Percentiles rank a stretch among this genome's conserved stretches.
phyloP scores from a whole-genome alignment of 2,797 vertebrate species.

The Tiaroga cobitis region DNA sequence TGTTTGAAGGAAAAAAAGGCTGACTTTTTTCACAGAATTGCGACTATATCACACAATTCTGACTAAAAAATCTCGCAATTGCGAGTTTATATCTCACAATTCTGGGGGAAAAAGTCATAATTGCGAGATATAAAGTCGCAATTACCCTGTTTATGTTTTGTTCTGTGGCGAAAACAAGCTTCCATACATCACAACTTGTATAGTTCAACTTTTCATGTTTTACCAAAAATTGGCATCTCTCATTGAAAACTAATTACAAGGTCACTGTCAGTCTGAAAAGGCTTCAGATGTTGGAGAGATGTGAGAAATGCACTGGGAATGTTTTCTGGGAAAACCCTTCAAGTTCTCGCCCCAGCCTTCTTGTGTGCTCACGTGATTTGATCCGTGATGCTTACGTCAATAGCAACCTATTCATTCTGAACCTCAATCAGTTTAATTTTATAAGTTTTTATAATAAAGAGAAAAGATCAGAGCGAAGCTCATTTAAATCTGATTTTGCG shows the following conservation, averaged over 20 bases:
- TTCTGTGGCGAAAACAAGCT: too few relatives aligned
- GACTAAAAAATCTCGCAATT: too few relatives aligned
- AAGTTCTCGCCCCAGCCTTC: background rate
- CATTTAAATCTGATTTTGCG: constrained; percentile 29
- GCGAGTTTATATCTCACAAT: too few relatives aligned
- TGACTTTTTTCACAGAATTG: too few relatives aligned
- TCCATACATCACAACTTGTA: background rate
- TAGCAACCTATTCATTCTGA: background rate
- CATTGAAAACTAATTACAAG: background rate
- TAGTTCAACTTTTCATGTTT: background rate
- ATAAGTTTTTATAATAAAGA: constrained; percentile 23
- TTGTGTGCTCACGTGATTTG: constrained; percentile 2
- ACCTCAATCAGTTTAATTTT: constrained; percentile 27
- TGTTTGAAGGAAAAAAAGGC: constrained; percentile 45
- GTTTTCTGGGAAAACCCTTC: constrained; percentile 2
- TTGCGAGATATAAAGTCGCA: too few relatives aligned
- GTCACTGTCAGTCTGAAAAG: background rate
- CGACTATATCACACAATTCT: too few relatives aligned
- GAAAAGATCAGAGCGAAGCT: constrained; percentile 8
- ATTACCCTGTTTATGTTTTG: too few relatives aligned
- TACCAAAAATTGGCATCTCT: background rate
- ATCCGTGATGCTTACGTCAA: constrained; percentile 35
- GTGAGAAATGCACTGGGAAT: constrained; percentile 18
- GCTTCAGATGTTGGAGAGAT: background rate
- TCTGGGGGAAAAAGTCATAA: too few relatives aligned